phyloP scores from a whole-genome alignment of 1,140 invertebrate species.

The Temnothorax longispinosus region DNA sequence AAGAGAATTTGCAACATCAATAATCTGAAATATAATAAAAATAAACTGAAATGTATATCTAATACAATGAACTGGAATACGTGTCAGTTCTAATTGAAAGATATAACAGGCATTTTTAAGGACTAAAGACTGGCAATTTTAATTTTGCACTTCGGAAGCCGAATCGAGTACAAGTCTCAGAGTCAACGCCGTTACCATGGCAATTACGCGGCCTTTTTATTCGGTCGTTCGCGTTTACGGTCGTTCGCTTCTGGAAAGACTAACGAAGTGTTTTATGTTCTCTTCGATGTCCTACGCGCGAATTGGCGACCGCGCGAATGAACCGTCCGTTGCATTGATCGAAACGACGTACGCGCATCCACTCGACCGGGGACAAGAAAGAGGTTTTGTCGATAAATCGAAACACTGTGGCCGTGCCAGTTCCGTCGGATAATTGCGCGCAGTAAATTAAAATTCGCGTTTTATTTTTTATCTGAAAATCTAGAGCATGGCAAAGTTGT shows the following conservation, averaged over 20 bases:
- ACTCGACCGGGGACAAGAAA: constrained; percentile 15
- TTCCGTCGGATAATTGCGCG: constrained; percentile 42
- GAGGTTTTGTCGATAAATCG: constrained; percentile 52
- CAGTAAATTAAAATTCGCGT: constrained; percentile 37
- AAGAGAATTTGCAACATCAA: neutral
- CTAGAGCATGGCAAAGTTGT: neutral
- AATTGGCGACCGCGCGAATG: constrained; percentile 16
- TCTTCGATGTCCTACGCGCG: neutral
- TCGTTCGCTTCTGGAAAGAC: constrained; percentile 43
- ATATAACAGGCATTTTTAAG: neutral
- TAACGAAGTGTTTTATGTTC: constrained; percentile 62
- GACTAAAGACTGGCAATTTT: constrained; percentile 29
- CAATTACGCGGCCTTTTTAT: constrained; percentile 54
- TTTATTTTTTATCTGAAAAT: constrained; percentile 24
- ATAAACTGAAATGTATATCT: neutral
- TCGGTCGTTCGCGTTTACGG: constrained; percentile 49
- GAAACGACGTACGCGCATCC: constrained; percentile 34
- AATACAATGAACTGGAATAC: neutral
- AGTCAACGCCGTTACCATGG: constrained; percentile 55
- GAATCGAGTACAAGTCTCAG: constrained; percentile 32
- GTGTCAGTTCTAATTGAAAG: neutral
- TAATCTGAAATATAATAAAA: neutral
- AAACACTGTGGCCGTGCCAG: constrained; percentile 9
- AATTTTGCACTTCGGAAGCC: constrained; percentile 4
- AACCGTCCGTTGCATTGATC: constrained; percentile 25